These are phyloP conservation scores for Sturnira hondurensis DNA, from an alignment of 2,113 vertebrate genomes.

Conservation along the genomic window DNA sequence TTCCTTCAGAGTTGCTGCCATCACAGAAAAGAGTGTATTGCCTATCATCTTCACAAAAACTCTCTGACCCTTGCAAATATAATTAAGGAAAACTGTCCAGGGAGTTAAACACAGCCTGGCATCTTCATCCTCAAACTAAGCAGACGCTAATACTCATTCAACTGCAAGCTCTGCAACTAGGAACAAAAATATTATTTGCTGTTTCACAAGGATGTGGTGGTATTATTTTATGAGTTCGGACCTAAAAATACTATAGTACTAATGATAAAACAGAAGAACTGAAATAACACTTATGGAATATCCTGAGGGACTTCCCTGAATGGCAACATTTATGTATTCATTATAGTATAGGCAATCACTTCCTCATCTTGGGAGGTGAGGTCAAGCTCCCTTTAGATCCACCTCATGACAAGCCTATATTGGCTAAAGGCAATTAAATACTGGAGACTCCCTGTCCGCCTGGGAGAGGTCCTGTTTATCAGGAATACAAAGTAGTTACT, in stretches of 20 bases:
- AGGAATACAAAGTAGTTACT: neutral
- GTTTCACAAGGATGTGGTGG: neutral
- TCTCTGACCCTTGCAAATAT: neutral
- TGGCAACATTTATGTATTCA: neutral
- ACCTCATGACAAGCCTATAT: neutral
- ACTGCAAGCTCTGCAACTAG: neutral
- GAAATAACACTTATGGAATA: neutral
- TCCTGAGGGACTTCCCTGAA: neutral
- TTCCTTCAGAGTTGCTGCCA: neutral
- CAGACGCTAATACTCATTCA: neutral
- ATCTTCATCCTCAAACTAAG: neutral
- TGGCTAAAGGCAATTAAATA: conserved; percentile 1
- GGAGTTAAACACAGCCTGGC: neutral
- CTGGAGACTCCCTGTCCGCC: neutral
- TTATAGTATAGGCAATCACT: neutral
- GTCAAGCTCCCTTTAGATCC: neutral
- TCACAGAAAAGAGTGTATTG: neutral
- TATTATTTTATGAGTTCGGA: neutral
- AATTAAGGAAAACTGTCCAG: neutral
- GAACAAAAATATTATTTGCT: neutral
- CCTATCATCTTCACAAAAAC: neutral
- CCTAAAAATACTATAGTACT: conserved; percentile 21
- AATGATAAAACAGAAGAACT: conserved; percentile 2
- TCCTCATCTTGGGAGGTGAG: neutral
- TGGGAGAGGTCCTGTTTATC: neutral